Percentiles rank a stretch among this genome's conserved stretches.
Conservation (phyloP, 2,888 invertebrate species). For the Eudasyphora cyanicolor region DNA sequence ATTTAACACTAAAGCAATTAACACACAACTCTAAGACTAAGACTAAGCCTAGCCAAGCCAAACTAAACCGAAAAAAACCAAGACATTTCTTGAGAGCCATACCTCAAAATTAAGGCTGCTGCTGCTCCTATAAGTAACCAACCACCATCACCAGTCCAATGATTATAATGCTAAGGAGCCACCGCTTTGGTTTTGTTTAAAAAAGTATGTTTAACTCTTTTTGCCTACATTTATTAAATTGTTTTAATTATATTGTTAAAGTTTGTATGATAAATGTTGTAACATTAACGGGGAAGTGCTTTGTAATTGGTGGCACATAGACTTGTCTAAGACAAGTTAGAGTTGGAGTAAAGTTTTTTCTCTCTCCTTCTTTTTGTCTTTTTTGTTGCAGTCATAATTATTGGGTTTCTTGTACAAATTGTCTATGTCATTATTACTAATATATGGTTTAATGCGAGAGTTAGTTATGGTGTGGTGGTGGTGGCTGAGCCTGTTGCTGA, state of each 20-base stretch:
- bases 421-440: constrained; percentile 56
- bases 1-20: constrained; percentile 60
- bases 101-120: background rate
- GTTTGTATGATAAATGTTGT: constrained; percentile 52
- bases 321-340: background rate
- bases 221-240: constrained; percentile 69
- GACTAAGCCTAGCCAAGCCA: background rate
- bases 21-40: background rate
- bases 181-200: constrained; percentile 20
- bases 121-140: background rate
- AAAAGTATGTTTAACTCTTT: constrained; percentile 31
- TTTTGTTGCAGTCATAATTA: constrained; percentile 50
- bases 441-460: constrained; percentile 43
- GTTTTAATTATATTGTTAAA: constrained; percentile 69
- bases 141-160: too few species aligned
- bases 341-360: too few species aligned
- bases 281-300: constrained; percentile 61
- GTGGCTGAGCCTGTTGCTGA: background rate
- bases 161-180: too few species aligned
- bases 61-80: too few species aligned
- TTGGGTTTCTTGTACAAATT: constrained; percentile 49
- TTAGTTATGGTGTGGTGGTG: background rate
- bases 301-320: constrained; percentile 59
- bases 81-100: too few species aligned
- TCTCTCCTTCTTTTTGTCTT: background rate